These are phyloP conservation scores for Prunella strophiata DNA, from an alignment of 2,797 vertebrate genomes.

Conservation along the genomic window DNA sequence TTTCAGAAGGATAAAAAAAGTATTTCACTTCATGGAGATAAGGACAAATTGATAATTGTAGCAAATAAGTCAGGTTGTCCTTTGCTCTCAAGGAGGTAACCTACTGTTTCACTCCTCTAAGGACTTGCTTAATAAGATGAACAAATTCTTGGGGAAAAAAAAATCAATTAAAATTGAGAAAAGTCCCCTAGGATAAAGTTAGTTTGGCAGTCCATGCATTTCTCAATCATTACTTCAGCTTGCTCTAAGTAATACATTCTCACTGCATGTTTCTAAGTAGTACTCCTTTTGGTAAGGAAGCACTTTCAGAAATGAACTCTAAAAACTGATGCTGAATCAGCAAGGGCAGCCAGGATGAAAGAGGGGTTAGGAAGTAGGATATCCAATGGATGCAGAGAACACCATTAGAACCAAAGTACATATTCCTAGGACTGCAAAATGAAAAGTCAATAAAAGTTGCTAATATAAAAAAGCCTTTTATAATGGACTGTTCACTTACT, in stretches of 20 bases:
- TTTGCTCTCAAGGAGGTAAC: slow-evolving; percentile 74
- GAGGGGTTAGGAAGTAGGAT: slow-evolving; percentile 40
- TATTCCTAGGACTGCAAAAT: slow-evolving; percentile 4
- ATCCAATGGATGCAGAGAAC: slow-evolving; percentile 43
- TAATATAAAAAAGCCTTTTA: neutral
- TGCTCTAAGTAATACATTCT: slow-evolving; percentile 59
- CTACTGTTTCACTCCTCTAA: slow-evolving; percentile 74
- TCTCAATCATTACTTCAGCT: slow-evolving; percentile 70
- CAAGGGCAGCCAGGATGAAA: slow-evolving; percentile 66
- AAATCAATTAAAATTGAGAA: slow-evolving; percentile 78
- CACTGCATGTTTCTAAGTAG: slow-evolving; percentile 62
- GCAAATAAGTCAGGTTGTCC: slow-evolving; percentile 71
- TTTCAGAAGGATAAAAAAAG: slow-evolving; percentile 59
- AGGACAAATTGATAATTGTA: slow-evolving; percentile 67
- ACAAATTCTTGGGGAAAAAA: slow-evolving; percentile 62
- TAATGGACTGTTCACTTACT: slow-evolving; percentile 22
- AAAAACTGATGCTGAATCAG: slow-evolving; percentile 52
- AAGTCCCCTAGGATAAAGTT: slow-evolving; percentile 75
- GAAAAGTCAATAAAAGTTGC: slow-evolving; percentile 23
- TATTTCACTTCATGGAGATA: slow-evolving; percentile 61
- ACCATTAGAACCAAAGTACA: slow-evolving; percentile 37
- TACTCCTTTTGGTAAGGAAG: slow-evolving; percentile 54
- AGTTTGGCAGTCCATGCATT: slow-evolving; percentile 61
- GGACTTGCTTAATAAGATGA: slow-evolving; percentile 77
- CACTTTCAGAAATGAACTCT: slow-evolving; percentile 61